Evolutionary conservation across 2,797 vertebrate species (phyloP), one percentile per base, ranked within the genome.

Genomic region (Chromobotia macracanthus): DNA sequence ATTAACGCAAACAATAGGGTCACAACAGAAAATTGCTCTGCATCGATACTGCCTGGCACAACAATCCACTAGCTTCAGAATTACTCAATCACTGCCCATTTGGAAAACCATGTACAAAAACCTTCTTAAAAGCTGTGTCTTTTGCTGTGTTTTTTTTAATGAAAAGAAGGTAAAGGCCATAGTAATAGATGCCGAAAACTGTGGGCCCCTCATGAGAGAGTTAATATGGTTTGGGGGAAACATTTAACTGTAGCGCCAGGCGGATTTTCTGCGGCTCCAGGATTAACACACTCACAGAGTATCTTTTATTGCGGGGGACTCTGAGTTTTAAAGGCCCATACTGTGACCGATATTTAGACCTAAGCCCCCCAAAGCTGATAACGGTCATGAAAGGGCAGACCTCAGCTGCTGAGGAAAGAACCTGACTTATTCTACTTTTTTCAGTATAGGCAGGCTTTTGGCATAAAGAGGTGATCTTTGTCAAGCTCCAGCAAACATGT

Each of bases 311-410:
- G 88, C 87, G 80, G 82, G 81, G 86, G 88, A 89, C 88, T 90
- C 87, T 23, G 86, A 91, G 91, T 91, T 92, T 90, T 91, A 86
- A 86, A 91, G 90, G 89, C 92, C 88, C 92, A 90, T 86, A 91
- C 92, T 93, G 92, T 93, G 93, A 91, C 91, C 86, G 86, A 94
- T 94, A 93, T 94, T 94, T 92, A 92, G 91, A 91, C 92, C 93
- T 91, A 93, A 94, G 92, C 91, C 89, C 86, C 84, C 80, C 12
- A 79, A 91, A 91, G 89, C 90, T 92, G 93, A 94, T 93, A 92
- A 91, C 87, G 87, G 90, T 91, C 88, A 91, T 91, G 91, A 93
- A 94, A 93, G 91, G 88, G 84, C 85, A 77, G 78, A 87, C 87
- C 89, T 90, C 90, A 91, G 89, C 91, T 83, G 84, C 88, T 81